These are phyloP conservation scores for Tenthredo scrophulariae DNA, from an alignment of 2,888 invertebrate genomes.

Conservation along the genomic window DNA sequence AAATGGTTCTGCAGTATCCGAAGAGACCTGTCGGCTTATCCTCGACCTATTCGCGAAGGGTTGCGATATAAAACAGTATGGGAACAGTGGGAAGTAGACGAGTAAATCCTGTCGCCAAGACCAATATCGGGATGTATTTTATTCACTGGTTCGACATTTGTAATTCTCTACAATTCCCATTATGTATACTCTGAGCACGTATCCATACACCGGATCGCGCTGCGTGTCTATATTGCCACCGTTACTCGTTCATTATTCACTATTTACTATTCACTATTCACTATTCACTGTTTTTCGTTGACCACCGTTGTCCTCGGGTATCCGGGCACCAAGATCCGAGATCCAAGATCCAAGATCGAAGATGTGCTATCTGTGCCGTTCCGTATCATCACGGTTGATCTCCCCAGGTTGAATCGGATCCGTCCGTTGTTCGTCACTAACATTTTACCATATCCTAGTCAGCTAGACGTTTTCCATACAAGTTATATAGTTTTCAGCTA, in stretches of 20 bases:
- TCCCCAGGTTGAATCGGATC: not conserved
- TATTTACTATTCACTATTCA: constrained; percentile 36
- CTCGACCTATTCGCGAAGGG: constrained; percentile 23
- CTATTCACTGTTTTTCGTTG: constrained; percentile 45
- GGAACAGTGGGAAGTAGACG: not conserved
- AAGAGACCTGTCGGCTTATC: constrained; percentile 39
- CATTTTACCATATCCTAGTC: constrained; percentile 14
- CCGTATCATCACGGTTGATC: constrained; percentile 15
- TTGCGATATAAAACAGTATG: constrained; percentile 4
- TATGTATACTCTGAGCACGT: constrained; percentile 31
- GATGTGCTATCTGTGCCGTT: constrained; percentile 32
- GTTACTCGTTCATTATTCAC: constrained; percentile 39
- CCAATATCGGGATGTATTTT: constrained; percentile 44
- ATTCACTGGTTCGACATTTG: constrained; percentile 37
- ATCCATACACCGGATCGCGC: constrained; percentile 6
- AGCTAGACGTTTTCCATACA: not conserved
- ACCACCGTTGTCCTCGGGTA: constrained; percentile 40
- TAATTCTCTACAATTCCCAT: constrained; percentile 37
- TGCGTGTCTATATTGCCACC: constrained; percentile 22
- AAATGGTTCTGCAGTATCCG: constrained; percentile 14
- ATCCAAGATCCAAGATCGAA: constrained; percentile 39
- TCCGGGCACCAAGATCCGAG: constrained; percentile 36
- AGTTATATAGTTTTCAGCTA: not conserved
- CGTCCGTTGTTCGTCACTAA: not conserved
- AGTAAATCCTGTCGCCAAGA: constrained; percentile 22